Conservation (phyloP, 1,140 invertebrate species). For the Lethocerus indicus region DNA sequence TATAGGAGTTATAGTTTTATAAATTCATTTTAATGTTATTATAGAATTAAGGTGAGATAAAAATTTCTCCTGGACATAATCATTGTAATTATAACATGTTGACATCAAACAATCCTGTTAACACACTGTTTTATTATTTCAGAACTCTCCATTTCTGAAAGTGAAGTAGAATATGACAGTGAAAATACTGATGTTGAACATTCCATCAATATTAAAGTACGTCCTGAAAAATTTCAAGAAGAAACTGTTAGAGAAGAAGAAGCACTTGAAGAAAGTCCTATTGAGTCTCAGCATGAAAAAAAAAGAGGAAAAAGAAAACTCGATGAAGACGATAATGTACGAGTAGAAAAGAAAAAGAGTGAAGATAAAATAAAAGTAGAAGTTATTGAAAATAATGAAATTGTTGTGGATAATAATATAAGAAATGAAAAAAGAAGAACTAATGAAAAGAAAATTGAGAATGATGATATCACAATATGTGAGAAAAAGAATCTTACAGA, state of each 20-base stretch:
- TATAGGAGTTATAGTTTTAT: too few relatives aligned
- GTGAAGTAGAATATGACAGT: constrained; percentile 24
- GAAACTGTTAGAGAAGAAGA: constrained; percentile 4
- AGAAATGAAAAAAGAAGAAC: too few relatives aligned
- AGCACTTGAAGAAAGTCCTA: not conserved
- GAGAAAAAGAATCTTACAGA: constrained; percentile 14
- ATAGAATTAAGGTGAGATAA: too few relatives aligned
- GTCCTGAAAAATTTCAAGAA: constrained; percentile 8
- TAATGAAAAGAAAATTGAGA: too few relatives aligned
- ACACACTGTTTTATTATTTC: constrained; percentile 9
- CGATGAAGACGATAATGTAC: constrained; percentile 13
- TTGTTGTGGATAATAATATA: too few relatives aligned
- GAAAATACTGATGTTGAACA: constrained; percentile 21
- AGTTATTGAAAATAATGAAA: constrained; percentile 7
- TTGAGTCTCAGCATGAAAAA: constrained; percentile 5
- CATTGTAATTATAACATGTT: too few relatives aligned
- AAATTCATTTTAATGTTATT: too few relatives aligned
- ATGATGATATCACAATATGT: too few relatives aligned
- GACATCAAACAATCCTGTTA: too few relatives aligned
- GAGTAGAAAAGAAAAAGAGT: constrained; percentile 9
- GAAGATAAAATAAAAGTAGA: constrained; percentile 18
- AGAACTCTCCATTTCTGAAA: constrained; percentile 23
- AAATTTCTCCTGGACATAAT: too few relatives aligned
- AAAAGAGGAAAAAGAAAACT: constrained; percentile 12
- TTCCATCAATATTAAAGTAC: constrained; percentile 18